A percentile compares a stretch with the other conserved stretches of the same genome.
phyloP scores from a whole-genome alignment of 1,140 invertebrate genomes.

The Charaxes varanes region DNA sequence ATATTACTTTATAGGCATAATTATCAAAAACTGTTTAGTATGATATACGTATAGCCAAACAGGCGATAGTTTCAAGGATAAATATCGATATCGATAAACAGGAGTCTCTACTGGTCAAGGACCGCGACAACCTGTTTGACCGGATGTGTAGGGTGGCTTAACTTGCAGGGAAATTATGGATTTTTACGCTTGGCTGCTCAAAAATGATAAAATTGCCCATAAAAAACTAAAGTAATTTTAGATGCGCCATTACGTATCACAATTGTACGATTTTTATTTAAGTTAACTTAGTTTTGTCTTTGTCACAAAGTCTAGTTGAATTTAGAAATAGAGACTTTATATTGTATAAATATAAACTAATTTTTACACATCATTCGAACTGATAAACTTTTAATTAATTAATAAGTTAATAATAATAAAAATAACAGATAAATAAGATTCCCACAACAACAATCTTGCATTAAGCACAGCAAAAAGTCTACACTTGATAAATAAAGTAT shows the following conservation, averaged over 20 bases:
- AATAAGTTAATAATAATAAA: too few species aligned
- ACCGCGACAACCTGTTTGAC: slow-evolving; percentile 57
- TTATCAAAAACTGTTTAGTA: too few species aligned
- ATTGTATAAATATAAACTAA: too few species aligned
- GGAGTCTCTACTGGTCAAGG: slow-evolving; percentile 41
- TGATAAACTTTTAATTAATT: too few species aligned
- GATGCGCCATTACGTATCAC: not conserved
- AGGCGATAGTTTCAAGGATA: slow-evolving; percentile 2
- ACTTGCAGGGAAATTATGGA: slow-evolving; percentile 34
- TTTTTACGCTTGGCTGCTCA: slow-evolving; percentile 28
- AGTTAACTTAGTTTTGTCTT: too few species aligned
- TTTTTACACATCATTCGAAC: too few species aligned
- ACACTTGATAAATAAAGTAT: not conserved
- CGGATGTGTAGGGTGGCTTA: slow-evolving; percentile 50
- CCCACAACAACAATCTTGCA: too few species aligned
- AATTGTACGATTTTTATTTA: not conserved
- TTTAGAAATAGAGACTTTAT: too few species aligned
- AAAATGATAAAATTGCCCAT: slow-evolving; percentile 1
- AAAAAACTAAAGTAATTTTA: not conserved
- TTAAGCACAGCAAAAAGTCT: not conserved
- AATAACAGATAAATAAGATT: too few species aligned
- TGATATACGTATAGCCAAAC: too few species aligned
- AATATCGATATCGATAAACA: slow-evolving; percentile 19
- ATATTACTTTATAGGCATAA: too few species aligned
- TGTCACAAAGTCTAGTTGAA: too few species aligned